Conservation (phyloP, 2,888 invertebrate genomes). For the Amblyjoppa fuscipennis region DNA sequence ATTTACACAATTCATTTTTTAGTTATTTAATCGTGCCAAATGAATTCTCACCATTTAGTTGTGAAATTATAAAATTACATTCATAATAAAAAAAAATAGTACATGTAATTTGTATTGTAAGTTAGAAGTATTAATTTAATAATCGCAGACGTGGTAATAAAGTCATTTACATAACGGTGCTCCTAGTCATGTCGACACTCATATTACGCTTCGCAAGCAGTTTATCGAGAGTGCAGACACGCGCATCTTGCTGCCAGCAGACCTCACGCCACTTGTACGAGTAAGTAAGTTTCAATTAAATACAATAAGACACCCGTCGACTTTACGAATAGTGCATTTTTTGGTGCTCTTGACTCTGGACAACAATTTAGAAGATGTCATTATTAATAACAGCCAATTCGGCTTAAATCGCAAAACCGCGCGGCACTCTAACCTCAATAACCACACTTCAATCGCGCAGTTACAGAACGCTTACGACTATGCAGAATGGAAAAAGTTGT, state of each 20-base stretch:
- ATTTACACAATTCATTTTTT: neutral
- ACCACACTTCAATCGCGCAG: neutral
- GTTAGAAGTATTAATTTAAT: neutral
- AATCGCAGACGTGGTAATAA: neutral
- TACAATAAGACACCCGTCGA: neutral
- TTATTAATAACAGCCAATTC: neutral
- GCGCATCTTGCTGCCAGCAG: neutral
- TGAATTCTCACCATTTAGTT: neutral
- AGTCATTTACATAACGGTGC: slow-evolving; percentile 18
- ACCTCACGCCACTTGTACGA: neutral
- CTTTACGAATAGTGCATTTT: neutral
- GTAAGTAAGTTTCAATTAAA: neutral
- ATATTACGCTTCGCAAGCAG: slow-evolving; percentile 9
- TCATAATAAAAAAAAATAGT: neutral
- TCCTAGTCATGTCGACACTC: neutral
- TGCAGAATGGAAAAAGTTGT: slow-evolving; percentile 66
- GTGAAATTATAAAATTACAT: neutral
- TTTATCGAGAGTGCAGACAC: slow-evolving; percentile 3
- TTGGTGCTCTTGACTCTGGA: neutral
- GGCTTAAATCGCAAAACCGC: neutral
- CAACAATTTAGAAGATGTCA: slow-evolving; percentile 13
- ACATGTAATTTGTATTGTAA: neutral
- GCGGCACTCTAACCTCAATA: slow-evolving; percentile 52
- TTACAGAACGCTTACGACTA: slow-evolving; percentile 50
- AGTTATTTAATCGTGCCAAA: neutral